Percentiles rank a stretch among this genome's conserved stretches.
phyloP scores from a whole-genome alignment of 2,113 vertebrate species.

The Chrysochloris asiatica region DNA sequence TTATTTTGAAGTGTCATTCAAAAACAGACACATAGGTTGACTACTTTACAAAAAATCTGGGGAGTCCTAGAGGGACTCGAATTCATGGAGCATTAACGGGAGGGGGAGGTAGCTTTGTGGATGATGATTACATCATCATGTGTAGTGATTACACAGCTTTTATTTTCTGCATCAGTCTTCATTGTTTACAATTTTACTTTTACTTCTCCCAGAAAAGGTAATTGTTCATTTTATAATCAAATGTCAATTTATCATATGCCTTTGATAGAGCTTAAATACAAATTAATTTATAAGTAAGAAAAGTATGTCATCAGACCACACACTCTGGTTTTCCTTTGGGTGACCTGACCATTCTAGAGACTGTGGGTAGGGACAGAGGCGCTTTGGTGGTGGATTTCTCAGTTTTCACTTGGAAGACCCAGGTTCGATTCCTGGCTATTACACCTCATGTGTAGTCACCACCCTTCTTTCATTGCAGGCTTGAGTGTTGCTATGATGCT shows the following conservation, averaged over 20 bases:
- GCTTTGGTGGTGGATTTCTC: neutral
- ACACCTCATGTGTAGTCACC: neutral
- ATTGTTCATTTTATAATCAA: neutral
- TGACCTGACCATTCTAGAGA: neutral
- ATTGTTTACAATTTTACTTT: neutral
- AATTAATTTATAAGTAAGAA: neutral
- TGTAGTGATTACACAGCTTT: neutral
- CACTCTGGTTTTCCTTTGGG: neutral
- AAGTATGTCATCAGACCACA: too few species aligned
- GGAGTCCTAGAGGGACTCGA: neutral
- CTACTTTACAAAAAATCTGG: neutral
- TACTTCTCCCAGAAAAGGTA: neutral
- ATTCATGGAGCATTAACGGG: neutral
- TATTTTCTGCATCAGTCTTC: neutral
- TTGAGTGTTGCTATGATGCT: neutral
- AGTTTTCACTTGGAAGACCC: neutral
- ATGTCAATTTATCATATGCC: neutral
- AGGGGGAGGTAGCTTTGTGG: neutral
- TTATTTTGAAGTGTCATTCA: neutral
- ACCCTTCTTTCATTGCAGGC: neutral
- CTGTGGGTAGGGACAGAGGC: too few species aligned
- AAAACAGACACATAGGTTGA: neutral
- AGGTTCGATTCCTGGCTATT: neutral
- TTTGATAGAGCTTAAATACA: constrained; percentile 24
- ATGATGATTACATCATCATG: neutral